Conservation (phyloP, 2,797 vertebrate genomes). For the Nyctibius grandis region DNA sequence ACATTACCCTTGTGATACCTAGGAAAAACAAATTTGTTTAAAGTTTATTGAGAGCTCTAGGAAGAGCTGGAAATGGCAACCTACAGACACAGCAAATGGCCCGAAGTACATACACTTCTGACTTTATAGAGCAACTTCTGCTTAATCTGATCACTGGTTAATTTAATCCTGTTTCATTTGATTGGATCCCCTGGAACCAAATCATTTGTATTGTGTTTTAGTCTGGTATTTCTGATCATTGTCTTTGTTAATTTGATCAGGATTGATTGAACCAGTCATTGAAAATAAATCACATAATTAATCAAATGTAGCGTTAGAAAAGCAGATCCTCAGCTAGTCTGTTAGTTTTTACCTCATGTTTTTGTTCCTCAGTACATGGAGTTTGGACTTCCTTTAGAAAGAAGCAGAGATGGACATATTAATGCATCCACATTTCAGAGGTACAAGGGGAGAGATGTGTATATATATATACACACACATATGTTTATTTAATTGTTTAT, state of each 20-base stretch:
- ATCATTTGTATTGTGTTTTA: slow-evolving; percentile 69
- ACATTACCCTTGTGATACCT: not conserved
- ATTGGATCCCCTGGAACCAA: slow-evolving; percentile 70
- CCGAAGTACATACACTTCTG: not conserved
- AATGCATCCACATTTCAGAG: not conserved
- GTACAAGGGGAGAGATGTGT: not conserved
- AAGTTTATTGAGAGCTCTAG: not conserved
- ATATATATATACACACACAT: not conserved
- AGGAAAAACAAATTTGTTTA: not conserved
- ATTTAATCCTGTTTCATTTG: slow-evolving; percentile 74
- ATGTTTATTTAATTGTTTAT: not conserved
- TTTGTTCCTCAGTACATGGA: not conserved
- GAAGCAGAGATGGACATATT: not conserved
- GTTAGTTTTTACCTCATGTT: not conserved
- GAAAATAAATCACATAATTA: slow-evolving; percentile 60
- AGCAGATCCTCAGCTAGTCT: not conserved
- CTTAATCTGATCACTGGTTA: slow-evolving; percentile 71
- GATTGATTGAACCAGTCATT: slow-evolving; percentile 55
- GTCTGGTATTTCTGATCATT: slow-evolving; percentile 72
- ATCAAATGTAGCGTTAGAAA: slow-evolving; percentile 56
- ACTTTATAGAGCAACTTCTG: slow-evolving; percentile 43
- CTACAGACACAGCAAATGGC: not conserved
- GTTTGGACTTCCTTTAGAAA: not conserved
- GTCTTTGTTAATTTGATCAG: slow-evolving; percentile 70
- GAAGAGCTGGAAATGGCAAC: not conserved